These are phyloP conservation scores for Coryphaenoides rupestris DNA, from an alignment of 2,113 vertebrate genomes.

Conservation along the genomic window DNA sequence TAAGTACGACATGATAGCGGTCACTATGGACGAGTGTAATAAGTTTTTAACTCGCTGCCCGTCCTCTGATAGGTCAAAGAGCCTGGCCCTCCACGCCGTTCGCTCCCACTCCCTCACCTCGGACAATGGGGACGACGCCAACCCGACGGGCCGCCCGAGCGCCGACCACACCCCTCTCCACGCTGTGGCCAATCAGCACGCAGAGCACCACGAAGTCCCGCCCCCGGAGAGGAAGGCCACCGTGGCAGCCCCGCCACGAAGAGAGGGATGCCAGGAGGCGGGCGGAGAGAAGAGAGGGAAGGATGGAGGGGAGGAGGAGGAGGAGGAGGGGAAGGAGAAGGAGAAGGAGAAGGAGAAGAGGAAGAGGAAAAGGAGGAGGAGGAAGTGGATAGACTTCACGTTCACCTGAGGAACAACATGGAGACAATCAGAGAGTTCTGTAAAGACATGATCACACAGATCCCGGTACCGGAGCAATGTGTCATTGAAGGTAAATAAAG, in stretches of 20 bases:
- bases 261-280: slow-evolving; percentile 15
- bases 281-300: slow-evolving; percentile 40
- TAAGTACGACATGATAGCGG: too few relatives aligned
- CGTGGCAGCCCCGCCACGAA: slow-evolving; percentile 21
- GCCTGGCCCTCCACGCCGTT: slow-evolving; percentile 78
- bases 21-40: too few relatives aligned
- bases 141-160: slow-evolving; percentile 53
- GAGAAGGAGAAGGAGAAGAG: slow-evolving; percentile 30
- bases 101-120: slow-evolving; percentile 68
- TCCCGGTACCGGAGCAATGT: slow-evolving; percentile 87
- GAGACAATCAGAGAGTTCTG: slow-evolving; percentile 79
- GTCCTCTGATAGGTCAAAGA: slow-evolving; percentile 79
- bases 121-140: slow-evolving; percentile 65
- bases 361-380: slow-evolving; percentile 34
- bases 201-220: slow-evolving; percentile 25
- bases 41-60: too few relatives aligned
- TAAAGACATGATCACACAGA: slow-evolving; percentile 75
- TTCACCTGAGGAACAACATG: slow-evolving; percentile 86
- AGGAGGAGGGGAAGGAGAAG: slow-evolving; percentile 24
- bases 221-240: neutral
- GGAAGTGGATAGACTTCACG: slow-evolving; percentile 79
- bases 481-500: slow-evolving; percentile 84
- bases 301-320: slow-evolving; percentile 29
- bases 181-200: slow-evolving; percentile 55
- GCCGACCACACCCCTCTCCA: slow-evolving; percentile 67